Base-by-base conservation (phyloP, 2,888 invertebrate species). In the Eristalis arbustorum region DNA sequence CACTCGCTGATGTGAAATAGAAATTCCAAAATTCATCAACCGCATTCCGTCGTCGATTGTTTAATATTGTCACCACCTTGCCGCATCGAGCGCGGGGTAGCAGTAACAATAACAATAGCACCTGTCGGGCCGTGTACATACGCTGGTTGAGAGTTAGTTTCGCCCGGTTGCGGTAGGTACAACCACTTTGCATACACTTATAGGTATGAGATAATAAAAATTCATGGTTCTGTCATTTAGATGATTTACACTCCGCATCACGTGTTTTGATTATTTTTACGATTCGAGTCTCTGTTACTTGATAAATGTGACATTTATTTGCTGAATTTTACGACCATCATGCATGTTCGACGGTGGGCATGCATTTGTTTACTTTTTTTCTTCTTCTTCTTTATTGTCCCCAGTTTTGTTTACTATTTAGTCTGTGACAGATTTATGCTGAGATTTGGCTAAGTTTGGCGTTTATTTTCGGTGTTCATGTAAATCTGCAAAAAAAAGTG, bases 241-340 rank as follows among this genome's bases (percentile, higher is more conserved):
- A 67, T 79, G 79, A 79, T 79, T 79, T 79, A 79, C 73, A 79
- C 67, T 67, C 67, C 34, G 49, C 67, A 49, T 79, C 72, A 79
- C 79, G 79, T 79, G 78, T 37, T 61, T 79, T 73, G 79, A 79
- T 62, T 49, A 63, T 67, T 73, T 79, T 79, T 79, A 79, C 72
- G 79, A 73, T 59, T 37, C 79, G 62, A 67, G 67, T 66, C 67
- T 68, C n/a, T 66, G 78, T 61, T 49, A 22, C 37, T 79, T 79
- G 79, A 79, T 79, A 62, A 62, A 79, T 79, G 79, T 79, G 79
- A 79, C 79, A 73, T 79, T 77, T 79, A 79, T 79, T 71, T 79
- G 79, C 49, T 61, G 61, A 56, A 73, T 73, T 73, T 79, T 79
- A 79, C 67, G 79, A 79, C 40, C 68, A n/a, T 18, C 25, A 23